These are phyloP conservation scores for Philopedon plagiatum DNA, from an alignment of 2,888 invertebrate genomes.

Conservation along the genomic window DNA sequence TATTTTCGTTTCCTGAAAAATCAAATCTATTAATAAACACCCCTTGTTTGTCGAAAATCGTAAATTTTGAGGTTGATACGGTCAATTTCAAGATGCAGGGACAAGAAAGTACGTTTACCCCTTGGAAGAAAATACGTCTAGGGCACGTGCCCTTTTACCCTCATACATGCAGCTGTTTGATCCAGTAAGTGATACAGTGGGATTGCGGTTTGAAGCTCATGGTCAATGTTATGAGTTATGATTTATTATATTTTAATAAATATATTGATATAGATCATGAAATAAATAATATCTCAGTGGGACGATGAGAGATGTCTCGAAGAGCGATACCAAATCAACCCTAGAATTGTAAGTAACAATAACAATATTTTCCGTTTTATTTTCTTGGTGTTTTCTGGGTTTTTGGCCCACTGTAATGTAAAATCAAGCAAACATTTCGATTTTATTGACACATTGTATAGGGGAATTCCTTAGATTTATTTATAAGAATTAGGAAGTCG, in stretches of 20 bases:
- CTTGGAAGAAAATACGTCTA: slow-evolving; percentile 50
- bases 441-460: slow-evolving; percentile 45
- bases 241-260: too few species aligned
- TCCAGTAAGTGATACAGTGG: slow-evolving; percentile 29
- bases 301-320: too few species aligned
- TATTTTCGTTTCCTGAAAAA: slow-evolving; percentile 35
- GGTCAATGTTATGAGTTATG: neutral
- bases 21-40: slow-evolving; percentile 46
- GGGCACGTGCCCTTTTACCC: slow-evolving; percentile 51
- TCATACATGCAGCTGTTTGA: slow-evolving; percentile 37
- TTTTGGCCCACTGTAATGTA: slow-evolving; percentile 12
- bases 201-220: neutral
- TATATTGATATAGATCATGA: too few species aligned
- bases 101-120: slow-evolving; percentile 51
- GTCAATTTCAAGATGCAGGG: slow-evolving; percentile 48
- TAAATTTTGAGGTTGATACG: slow-evolving; percentile 48
- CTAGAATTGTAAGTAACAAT: too few species aligned
- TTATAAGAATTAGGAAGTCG: slow-evolving; percentile 51
- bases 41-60: slow-evolving; percentile 43
- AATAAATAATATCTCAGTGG: too few species aligned
- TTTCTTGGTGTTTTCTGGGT: neutral
- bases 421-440: slow-evolving; percentile 25
- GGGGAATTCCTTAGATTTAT: slow-evolving; percentile 52
- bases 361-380: neutral
- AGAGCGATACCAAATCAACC: too few species aligned